Percentiles rank a stretch among this genome's conserved stretches.
phyloP scores from a whole-genome alignment of 2,797 vertebrate species.

The Phrynocephalus guinanensis region DNA sequence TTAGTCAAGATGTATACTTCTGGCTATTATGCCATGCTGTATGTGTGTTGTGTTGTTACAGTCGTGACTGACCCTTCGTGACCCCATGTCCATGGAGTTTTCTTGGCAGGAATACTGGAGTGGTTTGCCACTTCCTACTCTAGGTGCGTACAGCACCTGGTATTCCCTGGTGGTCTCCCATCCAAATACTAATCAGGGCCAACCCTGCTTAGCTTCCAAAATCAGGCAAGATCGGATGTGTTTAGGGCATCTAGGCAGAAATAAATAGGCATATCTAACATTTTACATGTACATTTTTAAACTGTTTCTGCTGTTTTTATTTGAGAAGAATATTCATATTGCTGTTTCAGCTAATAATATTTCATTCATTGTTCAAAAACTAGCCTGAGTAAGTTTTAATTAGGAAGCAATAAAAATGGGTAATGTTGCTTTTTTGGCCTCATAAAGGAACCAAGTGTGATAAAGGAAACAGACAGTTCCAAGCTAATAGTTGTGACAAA shows the following conservation, averaged over 20 bases:
- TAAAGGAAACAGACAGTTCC: background rate
- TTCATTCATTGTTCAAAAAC: background rate
- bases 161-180: no score
- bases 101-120: no score
- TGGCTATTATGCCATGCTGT: background rate
- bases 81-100: no score
- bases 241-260: background rate
- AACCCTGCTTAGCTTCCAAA: no score
- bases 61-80: no score
- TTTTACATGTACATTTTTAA: background rate
- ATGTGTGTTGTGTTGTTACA: no score
- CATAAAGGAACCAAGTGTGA: background rate
- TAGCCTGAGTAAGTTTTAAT: background rate
- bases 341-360: background rate
- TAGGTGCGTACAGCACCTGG: no score
- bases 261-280: background rate
- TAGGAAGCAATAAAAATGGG: background rate
- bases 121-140: no score
- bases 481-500: background rate
- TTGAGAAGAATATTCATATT: background rate
- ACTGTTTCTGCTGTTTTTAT: background rate
- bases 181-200: no score
- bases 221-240: no score
- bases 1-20: background rate
- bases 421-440: background rate